phyloP scores from a whole-genome alignment of 2,797 vertebrate species.

The Amazona ochrocephala region DNA sequence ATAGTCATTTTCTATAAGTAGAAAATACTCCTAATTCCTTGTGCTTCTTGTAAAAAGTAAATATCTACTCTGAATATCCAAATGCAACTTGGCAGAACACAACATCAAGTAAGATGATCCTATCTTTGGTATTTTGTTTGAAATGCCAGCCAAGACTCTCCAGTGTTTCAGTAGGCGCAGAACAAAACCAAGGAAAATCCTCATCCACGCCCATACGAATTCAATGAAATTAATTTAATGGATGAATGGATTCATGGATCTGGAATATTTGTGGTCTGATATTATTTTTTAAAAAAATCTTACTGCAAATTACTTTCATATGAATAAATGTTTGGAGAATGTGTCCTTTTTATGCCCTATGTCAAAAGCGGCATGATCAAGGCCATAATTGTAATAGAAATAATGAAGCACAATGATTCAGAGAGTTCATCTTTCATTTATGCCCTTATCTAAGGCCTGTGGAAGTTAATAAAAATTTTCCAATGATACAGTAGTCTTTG shows the following conservation, averaged over 20 bases:
- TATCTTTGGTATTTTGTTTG: neutral
- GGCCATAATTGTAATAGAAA: neutral
- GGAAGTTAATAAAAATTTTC: constrained; percentile 22
- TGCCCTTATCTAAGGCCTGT: neutral
- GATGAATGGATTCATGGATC: neutral
- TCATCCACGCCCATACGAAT: neutral
- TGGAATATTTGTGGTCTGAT: constrained; percentile 3
- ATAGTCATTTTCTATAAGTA: neutral
- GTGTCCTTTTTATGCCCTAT: neutral
- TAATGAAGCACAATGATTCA: neutral
- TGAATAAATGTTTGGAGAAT: constrained; percentile 6
- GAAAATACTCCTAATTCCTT: constrained; percentile 19
- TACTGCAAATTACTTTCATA: constrained; percentile 19
- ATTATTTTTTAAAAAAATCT: constrained; percentile 17
- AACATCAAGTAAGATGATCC: neutral
- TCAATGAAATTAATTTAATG: constrained; percentile 26
- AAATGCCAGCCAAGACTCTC: constrained; percentile 34
- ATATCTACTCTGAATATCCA: constrained; percentile 32
- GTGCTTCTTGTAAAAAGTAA: constrained; percentile 11
- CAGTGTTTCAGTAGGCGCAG: neutral
- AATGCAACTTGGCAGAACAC: constrained; percentile 34
- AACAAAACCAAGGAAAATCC: constrained; percentile 17
- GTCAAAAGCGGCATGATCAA: neutral
- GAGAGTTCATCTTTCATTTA: neutral
- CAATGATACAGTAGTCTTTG: neutral